Conservation (phyloP, 2,113 vertebrate species). For the Struthio camelus region DNA sequence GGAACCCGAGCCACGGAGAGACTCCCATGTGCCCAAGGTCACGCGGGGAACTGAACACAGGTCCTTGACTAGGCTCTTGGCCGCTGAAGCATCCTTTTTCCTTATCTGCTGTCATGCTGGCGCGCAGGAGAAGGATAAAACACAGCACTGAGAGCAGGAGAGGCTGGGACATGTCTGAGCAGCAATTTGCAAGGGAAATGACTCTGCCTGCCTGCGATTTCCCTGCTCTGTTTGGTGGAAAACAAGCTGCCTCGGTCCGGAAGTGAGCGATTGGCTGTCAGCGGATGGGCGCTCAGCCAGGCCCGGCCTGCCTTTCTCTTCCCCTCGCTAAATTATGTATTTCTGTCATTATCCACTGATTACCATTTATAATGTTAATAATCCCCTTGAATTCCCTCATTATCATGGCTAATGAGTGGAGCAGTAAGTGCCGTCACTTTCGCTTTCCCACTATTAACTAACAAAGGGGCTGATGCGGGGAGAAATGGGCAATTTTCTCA, state of each 20-base stretch:
- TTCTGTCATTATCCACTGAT: neutral
- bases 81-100: neutral
- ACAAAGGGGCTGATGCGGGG: neutral
- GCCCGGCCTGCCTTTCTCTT: neutral
- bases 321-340: neutral
- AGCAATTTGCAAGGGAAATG: neutral
- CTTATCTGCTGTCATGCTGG: fast-evolving
- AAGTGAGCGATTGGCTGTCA: neutral
- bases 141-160: fast-evolving
- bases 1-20: neutral
- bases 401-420: neutral
- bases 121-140: fast-evolving
- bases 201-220: neutral
- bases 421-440: neutral
- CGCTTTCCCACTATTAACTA: neutral
- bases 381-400: conserved; percentile 39
- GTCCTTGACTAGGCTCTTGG: neutral
- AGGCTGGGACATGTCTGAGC: fast-evolving
- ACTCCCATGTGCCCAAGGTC: neutral
- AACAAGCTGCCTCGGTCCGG: neutral
- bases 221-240: neutral
- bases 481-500: neutral
- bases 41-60: neutral
- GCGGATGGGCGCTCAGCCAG: fast-evolving
- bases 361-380: conserved; percentile 21